Evolutionary conservation across 2,113 vertebrate genomes (phyloP).

Genomic region (Silurus meridionalis): DNA sequence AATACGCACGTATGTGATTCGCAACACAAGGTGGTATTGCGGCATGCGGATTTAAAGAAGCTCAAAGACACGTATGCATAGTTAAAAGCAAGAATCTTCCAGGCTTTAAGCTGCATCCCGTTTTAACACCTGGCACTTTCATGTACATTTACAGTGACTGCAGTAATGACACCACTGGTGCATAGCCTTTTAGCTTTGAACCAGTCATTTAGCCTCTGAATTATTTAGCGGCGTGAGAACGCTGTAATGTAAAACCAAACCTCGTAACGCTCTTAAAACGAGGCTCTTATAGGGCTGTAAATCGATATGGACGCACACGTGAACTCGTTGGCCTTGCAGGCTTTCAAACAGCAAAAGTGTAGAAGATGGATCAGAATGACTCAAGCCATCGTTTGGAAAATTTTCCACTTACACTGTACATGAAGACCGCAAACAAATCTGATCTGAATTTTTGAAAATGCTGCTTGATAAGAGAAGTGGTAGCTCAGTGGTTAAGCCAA

Average conservation of each 20-base stretch:
- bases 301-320: neutral
- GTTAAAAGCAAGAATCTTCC: neutral
- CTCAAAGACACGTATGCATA: neutral
- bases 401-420: neutral
- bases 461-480: too few species aligned
- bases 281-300: neutral
- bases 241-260: neutral
- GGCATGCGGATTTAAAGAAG: neutral
- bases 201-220: neutral
- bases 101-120: neutral
- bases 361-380: neutral
- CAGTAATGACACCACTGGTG: neutral
- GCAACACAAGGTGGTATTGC: neutral
- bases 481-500: too few species aligned
- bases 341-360: neutral
- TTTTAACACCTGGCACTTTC: neutral
- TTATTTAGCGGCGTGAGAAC: neutral
- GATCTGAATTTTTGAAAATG: too few species aligned
- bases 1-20: too few species aligned
- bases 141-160: neutral
- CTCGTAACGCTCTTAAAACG: neutral
- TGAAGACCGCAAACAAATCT: neutral
- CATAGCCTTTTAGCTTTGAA: neutral
- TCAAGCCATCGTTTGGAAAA: neutral
- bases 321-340: neutral